Evolutionary conservation across 2,888 invertebrate genomes (phyloP).

Genomic region (Aspidapion aeneum): DNA sequence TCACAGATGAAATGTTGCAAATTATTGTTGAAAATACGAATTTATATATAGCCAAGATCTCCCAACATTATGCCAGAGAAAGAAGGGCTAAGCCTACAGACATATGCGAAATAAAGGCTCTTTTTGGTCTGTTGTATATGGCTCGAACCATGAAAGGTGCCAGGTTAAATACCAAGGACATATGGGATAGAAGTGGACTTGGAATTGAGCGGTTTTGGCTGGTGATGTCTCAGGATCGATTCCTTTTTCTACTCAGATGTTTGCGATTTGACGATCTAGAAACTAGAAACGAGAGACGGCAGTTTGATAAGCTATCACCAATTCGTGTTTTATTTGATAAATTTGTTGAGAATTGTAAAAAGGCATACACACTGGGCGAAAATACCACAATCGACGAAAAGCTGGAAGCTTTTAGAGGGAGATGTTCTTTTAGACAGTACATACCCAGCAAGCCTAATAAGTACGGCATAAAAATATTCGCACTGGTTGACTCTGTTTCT

Average conservation of each 20-base stretch:
- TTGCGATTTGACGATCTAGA: conserved; percentile 11
- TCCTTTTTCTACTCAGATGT: conserved; percentile 9
- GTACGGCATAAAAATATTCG: conserved; percentile 1
- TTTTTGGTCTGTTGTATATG: conserved; percentile 17
- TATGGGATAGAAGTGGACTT: conserved; percentile 17
- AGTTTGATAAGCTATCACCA: conserved; percentile 25
- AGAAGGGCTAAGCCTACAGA: conserved; percentile 24
- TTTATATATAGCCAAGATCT: conserved; percentile 3
- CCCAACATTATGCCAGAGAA: conserved; percentile 7
- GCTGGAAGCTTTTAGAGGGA: conserved; percentile 30
- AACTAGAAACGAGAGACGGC: conserved; percentile 10
- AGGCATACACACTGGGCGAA: conserved; percentile 23
- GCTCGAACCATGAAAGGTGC: conserved; percentile 16
- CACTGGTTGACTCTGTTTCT: neutral
- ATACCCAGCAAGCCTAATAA: conserved; percentile 3
- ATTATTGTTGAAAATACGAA: conserved; percentile 14
- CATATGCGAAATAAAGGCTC: conserved; percentile 16
- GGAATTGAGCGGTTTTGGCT: conserved; percentile 17
- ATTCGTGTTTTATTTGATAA: conserved; percentile 31
- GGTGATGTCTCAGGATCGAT: conserved; percentile 14
- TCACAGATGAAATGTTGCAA: conserved; percentile 9
- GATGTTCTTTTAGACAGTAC: conserved; percentile 2
- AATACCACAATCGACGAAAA: conserved; percentile 35
- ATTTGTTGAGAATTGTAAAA: conserved; percentile 29
- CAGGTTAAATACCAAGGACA: conserved; percentile 13